These are phyloP conservation scores for Alauda arvensis DNA, from an alignment of 2,797 vertebrate genomes.

Conservation along the genomic window DNA sequence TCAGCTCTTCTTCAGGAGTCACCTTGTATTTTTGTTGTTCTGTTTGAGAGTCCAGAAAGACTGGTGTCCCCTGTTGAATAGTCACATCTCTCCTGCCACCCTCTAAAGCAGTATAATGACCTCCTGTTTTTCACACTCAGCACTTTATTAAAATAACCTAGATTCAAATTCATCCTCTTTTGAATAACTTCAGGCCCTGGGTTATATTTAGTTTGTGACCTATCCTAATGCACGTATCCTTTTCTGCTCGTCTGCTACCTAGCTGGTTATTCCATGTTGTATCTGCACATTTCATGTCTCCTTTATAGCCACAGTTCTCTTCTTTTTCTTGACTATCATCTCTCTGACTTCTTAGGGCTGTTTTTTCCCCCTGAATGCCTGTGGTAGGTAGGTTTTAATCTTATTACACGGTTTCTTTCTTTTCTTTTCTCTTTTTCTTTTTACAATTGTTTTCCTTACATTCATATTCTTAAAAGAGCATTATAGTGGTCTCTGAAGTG, in stretches of 20 bases:
- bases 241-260: slow-evolving; percentile 46
- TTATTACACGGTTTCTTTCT: background rate
- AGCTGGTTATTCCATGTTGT: background rate
- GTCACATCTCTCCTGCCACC: background rate
- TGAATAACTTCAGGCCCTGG: slow-evolving; percentile 45
- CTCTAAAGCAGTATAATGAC: background rate
- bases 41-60: background rate
- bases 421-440: background rate
- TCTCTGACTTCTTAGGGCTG: slow-evolving; percentile 18
- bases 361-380: slow-evolving; percentile 10
- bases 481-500: background rate
- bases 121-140: slow-evolving; percentile 41
- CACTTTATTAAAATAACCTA: slow-evolving; percentile 62
- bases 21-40: background rate
- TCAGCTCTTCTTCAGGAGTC: background rate
- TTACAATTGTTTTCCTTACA: background rate
- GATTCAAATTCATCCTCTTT: slow-evolving; percentile 58
- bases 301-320: slow-evolving; percentile 13
- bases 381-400: slow-evolving; percentile 47
- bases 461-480: slow-evolving; percentile 6
- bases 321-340: slow-evolving; percentile 39
- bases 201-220: slow-evolving; percentile 64
- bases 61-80: background rate
- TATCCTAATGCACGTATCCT: slow-evolving; percentile 46
- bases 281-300: slow-evolving; percentile 39